A percentile compares a stretch with the other conserved stretches of the same genome.
These are phyloP conservation scores for Xestia rhomboidea DNA, from an alignment of 2,888 invertebrate genomes.

Conservation along the genomic window DNA sequence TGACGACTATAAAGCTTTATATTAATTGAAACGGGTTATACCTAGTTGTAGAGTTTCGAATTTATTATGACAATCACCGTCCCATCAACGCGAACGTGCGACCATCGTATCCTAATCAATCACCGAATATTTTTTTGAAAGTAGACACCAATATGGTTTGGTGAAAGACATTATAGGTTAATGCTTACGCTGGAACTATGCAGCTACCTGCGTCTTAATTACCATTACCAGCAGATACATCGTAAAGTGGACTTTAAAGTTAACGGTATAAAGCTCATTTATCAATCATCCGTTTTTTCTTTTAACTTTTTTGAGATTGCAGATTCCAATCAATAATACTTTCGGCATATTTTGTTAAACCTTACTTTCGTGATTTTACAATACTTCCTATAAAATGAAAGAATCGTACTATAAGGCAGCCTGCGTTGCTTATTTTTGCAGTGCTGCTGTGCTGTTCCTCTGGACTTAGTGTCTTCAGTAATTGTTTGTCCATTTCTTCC, in stretches of 20 bases:
- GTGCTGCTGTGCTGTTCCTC: background rate
- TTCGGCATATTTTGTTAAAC: background rate
- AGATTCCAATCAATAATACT: background rate
- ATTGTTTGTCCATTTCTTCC: background rate
- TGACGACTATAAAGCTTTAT: background rate
- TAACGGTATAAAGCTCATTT: background rate
- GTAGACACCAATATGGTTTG: conserved; percentile 19
- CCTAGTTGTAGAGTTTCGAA: background rate
- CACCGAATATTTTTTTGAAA: conserved; percentile 24
- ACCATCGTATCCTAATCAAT: conserved; percentile 19
- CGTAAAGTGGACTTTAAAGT: conserved; percentile 10
- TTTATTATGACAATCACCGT: conserved; percentile 3
- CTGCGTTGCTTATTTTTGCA: background rate
- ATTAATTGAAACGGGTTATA: background rate
- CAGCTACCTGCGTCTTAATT: conserved; percentile 9
- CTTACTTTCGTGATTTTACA: background rate
- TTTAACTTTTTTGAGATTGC: background rate
- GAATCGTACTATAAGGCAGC: background rate
- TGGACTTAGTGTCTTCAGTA: background rate
- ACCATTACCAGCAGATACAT: background rate
- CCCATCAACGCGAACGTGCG: background rate
- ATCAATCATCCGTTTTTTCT: background rate
- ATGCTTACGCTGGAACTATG: background rate
- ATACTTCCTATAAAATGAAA: background rate
- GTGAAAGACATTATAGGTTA: background rate